Conservation (phyloP, 1,140 invertebrate species). For the Metaphire vulgaris region DNA sequence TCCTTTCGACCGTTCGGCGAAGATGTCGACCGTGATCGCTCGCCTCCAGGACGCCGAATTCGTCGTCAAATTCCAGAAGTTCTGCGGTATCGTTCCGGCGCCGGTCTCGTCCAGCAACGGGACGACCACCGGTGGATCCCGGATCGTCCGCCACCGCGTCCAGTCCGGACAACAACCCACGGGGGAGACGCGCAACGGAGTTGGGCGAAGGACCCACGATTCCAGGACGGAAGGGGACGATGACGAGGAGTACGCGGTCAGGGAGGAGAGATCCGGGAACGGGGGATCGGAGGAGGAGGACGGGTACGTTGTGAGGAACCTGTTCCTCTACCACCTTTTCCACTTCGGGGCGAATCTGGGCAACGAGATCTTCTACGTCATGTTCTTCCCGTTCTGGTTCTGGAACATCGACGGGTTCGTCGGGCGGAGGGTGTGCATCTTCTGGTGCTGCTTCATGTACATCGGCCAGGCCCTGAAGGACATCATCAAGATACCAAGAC, state of each 20-base stretch:
- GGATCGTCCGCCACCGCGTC: neutral
- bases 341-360: slow-evolving; percentile 73
- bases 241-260: too few species aligned
- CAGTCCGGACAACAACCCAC: neutral
- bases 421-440: slow-evolving; percentile 61
- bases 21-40: slow-evolving; percentile 48
- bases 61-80: slow-evolving; percentile 65
- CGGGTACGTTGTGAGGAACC: slow-evolving; percentile 62
- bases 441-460: slow-evolving; percentile 76
- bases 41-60: slow-evolving; percentile 63
- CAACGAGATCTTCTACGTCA: slow-evolving; percentile 79
- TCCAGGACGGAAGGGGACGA: slow-evolving; percentile 20
- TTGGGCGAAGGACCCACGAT: neutral
- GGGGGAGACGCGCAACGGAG: neutral
- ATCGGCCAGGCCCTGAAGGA: slow-evolving; percentile 73
- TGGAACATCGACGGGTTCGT: slow-evolving; percentile 66
- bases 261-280: too few species aligned
- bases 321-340: slow-evolving; percentile 80
- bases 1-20: too few species aligned
- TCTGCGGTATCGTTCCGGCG: slow-evolving; percentile 59
- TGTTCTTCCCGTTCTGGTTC: slow-evolving; percentile 82
- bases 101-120: neutral
- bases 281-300: slow-evolving; percentile 24
- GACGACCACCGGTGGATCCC: neutral
- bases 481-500: slow-evolving; percentile 66